A percentile compares a stretch with the other conserved stretches of the same genome.
These are phyloP conservation scores for Lycorma delicatula DNA, from an alignment of 1,140 invertebrate genomes.

Conservation along the genomic window DNA sequence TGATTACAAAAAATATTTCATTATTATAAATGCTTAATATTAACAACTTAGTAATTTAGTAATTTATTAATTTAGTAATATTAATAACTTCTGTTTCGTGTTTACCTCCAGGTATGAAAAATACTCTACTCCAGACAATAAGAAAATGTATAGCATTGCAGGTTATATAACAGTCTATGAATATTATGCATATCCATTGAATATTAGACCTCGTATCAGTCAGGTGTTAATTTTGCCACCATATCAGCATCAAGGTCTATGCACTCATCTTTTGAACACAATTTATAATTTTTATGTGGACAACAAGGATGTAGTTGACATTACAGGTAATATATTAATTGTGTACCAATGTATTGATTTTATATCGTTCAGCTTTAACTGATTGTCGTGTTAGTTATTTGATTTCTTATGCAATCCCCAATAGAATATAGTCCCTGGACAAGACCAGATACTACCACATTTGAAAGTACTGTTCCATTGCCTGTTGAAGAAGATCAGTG, in stretches of 20 bases:
- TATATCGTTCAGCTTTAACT: too few species aligned
- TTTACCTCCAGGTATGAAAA: conserved; percentile 66
- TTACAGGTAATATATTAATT: conserved; percentile 54
- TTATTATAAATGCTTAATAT: neutral
- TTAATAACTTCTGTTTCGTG: conserved; percentile 18
- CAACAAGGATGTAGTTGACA: conserved; percentile 67
- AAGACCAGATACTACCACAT: too few species aligned
- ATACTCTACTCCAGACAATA: conserved; percentile 53
- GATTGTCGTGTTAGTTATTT: too few species aligned
- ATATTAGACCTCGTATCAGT: conserved; percentile 78
- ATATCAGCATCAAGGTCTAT: conserved; percentile 77
- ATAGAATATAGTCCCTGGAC: too few species aligned
- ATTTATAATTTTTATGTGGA: conserved; percentile 70
- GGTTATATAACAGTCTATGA: conserved; percentile 90
- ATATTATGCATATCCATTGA: conserved; percentile 87
- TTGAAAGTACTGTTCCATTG: too few species aligned
- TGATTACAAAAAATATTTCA: neutral
- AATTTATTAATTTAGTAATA: neutral
- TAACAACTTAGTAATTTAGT: neutral
- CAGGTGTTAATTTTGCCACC: conserved; percentile 86
- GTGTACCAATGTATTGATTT: too few species aligned
- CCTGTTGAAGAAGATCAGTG: too few species aligned
- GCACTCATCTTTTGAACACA: conserved; percentile 61
- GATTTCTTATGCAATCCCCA: too few species aligned
- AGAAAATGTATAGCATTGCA: conserved; percentile 59